These are phyloP conservation scores for Drosophila ambigua DNA, from an alignment of 1,140 invertebrate genomes.

Conservation along the genomic window DNA sequence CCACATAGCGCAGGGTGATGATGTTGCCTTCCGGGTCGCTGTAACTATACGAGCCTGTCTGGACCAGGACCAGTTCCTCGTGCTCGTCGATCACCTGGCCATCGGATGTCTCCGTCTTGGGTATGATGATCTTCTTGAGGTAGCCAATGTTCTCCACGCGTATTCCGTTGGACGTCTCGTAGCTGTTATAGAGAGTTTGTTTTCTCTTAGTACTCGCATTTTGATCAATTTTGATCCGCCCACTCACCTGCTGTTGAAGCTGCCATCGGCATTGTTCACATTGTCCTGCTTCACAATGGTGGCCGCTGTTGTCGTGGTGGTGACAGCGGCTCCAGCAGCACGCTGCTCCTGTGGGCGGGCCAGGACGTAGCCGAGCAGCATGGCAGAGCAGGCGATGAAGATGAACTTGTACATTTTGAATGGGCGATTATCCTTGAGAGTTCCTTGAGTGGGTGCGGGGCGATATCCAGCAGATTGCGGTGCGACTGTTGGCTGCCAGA, in stretches of 20 bases:
- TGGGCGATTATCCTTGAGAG: slow-evolving; percentile 42
- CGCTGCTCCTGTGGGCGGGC: slow-evolving; percentile 72
- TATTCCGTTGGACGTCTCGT: slow-evolving; percentile 88
- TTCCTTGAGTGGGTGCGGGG: slow-evolving; percentile 29
- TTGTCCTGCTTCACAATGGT: slow-evolving; percentile 83
- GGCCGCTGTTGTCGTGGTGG: slow-evolving; percentile 64
- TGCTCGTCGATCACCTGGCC: slow-evolving; percentile 85
- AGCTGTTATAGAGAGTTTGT: slow-evolving; percentile 79
- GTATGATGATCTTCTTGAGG: slow-evolving; percentile 85
- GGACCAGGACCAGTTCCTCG: slow-evolving; percentile 85
- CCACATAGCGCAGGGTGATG: slow-evolving; percentile 89
- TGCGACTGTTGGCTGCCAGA: slow-evolving; percentile 65
- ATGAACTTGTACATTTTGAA: slow-evolving; percentile 73
- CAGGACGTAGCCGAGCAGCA: slow-evolving; percentile 66
- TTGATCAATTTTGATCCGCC: neutral
- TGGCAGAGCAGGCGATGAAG: slow-evolving; percentile 61
- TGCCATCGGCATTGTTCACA: slow-evolving; percentile 81
- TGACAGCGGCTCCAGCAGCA: slow-evolving; percentile 28
- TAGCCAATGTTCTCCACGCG: slow-evolving; percentile 87
- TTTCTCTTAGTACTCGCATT: neutral
- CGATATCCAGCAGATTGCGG: slow-evolving; percentile 50
- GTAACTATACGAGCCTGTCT: slow-evolving; percentile 88
- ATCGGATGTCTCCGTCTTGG: slow-evolving; percentile 84
- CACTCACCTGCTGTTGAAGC: slow-evolving; percentile 78
- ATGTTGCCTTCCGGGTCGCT: slow-evolving; percentile 89